phyloP scores from a whole-genome alignment of 2,888 invertebrate genomes.

The Spatulosminthurus flaviceps region DNA sequence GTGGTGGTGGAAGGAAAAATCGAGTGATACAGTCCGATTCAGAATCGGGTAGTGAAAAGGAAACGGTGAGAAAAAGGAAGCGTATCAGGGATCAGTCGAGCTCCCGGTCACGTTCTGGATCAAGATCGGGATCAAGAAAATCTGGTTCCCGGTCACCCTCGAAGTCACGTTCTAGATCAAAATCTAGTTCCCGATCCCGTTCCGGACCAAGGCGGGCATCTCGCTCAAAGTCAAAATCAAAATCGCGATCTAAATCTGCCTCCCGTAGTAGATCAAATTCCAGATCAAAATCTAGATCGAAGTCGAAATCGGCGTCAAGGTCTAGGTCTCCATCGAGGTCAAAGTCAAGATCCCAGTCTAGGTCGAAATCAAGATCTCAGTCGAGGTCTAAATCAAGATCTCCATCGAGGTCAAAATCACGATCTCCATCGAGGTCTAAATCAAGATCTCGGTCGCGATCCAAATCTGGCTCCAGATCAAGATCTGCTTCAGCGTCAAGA shows the following conservation, averaged over 20 bases:
- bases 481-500: constrained; percentile 67
- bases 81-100: constrained; percentile 51
- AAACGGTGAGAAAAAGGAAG: constrained; percentile 24
- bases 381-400: constrained; percentile 50
- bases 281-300: constrained; percentile 51
- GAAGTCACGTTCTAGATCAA: constrained; percentile 65
- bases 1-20: constrained; percentile 51
- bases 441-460: constrained; percentile 66
- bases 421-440: constrained; percentile 64
- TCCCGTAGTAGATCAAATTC: constrained; percentile 67
- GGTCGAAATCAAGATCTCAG: constrained; percentile 51
- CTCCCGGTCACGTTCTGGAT: constrained; percentile 53
- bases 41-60: constrained; percentile 38
- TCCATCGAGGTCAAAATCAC: constrained; percentile 50
- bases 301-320: constrained; percentile 47
- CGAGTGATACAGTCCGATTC: constrained; percentile 49
- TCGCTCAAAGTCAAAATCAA: neutral
- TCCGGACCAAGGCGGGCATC: neutral
- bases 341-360: constrained; percentile 50
- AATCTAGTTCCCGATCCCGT: constrained; percentile 65
- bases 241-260: constrained; percentile 63
- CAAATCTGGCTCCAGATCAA: constrained; percentile 65
- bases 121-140: constrained; percentile 63
- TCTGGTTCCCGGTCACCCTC: constrained; percentile 62
- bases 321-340: constrained; percentile 49